Evolutionary conservation across 2,888 invertebrate genomes (phyloP).

Genomic region (Idaea aversata): DNA sequence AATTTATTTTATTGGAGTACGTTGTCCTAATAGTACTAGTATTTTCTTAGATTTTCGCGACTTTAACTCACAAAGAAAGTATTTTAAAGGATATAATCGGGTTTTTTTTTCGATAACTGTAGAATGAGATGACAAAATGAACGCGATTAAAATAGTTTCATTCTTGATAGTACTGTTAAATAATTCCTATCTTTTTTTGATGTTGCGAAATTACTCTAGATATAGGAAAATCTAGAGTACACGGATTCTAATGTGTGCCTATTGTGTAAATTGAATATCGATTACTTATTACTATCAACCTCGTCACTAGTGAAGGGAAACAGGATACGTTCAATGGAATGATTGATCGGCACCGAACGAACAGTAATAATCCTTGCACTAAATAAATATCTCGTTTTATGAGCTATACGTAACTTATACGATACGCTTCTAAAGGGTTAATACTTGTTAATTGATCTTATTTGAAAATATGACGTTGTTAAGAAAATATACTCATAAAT

Average conservation of each 20-base stretch:
- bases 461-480: constrained; percentile 2
- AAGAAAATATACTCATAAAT: neutral
- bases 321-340: constrained; percentile 79
- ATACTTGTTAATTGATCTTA: neutral
- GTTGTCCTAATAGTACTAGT: too few relatives aligned
- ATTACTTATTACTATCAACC: constrained; percentile 37
- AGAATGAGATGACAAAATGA: too few relatives aligned
- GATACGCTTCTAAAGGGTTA: constrained; percentile 17
- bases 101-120: too few relatives aligned
- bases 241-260: constrained; percentile 13
- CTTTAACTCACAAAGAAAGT: too few relatives aligned
- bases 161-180: too few relatives aligned
- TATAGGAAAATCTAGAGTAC: too few relatives aligned
- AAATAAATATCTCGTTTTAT: constrained; percentile 43
- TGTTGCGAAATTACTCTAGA: neutral
- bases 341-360: constrained; percentile 76
- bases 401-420: constrained; percentile 17
- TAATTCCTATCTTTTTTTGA: too few relatives aligned
- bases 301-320: constrained; percentile 65
- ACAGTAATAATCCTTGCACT: constrained; percentile 73
- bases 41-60: too few relatives aligned
- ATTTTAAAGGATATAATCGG: too few relatives aligned
- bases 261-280: constrained; percentile 21
- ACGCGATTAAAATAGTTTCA: too few relatives aligned
- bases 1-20: too few relatives aligned